phyloP scores from a whole-genome alignment of 1,140 invertebrate genomes.

The Apis dorsata region DNA sequence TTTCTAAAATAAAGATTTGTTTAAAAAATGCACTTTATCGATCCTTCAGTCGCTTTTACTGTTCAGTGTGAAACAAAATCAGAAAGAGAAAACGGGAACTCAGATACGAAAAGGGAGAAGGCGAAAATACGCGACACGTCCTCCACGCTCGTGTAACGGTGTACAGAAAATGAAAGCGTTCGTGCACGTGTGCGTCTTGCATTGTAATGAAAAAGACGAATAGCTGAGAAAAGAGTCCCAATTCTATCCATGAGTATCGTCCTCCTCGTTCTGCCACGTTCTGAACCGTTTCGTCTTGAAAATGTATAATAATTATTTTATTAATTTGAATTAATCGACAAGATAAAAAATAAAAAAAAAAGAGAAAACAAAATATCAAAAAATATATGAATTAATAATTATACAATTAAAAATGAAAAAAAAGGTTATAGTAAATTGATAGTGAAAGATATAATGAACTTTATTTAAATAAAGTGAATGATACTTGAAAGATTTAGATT shows the following conservation, averaged over 20 bases:
- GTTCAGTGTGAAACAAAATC: neutral
- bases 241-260: neutral
- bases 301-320: neutral
- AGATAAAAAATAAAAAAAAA: neutral
- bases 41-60: slow-evolving; percentile 2
- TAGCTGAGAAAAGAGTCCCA: neutral
- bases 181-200: slow-evolving; percentile 11
- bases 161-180: slow-evolving; percentile 44
- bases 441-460: no score
- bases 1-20: no score
- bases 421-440: no score
- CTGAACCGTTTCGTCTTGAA: neutral
- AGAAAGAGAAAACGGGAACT: slow-evolving; percentile 33
- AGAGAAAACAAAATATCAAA: no score
- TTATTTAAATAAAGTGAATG: no score
- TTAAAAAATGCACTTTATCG: neutral
- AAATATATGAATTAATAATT: no score
- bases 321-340: neutral
- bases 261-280: neutral
- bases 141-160: slow-evolving; percentile 9
- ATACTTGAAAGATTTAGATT: no score
- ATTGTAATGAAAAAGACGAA: slow-evolving; percentile 19
- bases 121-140: slow-evolving; percentile 38
- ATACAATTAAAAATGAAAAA: no score
- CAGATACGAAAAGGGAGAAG: slow-evolving; percentile 15